A percentile compares a stretch with the other conserved stretches of the same genome.
Conservation (phyloP, 1,140 invertebrate species). For the Papilio xuthus region DNA sequence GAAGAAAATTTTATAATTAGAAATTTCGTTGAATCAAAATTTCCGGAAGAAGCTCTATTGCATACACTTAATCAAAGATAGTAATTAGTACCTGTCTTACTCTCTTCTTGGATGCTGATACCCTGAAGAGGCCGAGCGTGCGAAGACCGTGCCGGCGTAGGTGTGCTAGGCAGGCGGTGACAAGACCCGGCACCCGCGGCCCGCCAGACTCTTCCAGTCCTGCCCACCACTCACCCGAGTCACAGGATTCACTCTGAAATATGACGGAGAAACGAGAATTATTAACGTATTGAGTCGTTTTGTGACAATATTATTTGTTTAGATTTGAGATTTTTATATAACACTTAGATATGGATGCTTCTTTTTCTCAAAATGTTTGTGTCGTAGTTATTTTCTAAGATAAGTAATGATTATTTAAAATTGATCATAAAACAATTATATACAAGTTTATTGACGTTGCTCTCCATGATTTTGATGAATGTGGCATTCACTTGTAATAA, state of each 20-base stretch:
- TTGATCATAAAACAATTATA: conserved; percentile 1
- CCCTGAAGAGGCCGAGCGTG: conserved; percentile 94
- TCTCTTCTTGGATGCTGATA: conserved; percentile 94
- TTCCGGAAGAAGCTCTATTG: no score
- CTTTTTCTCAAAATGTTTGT: no score
- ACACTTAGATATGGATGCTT: no score
- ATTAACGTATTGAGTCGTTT: not conserved
- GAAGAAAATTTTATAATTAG: no score
- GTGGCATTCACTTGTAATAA: conserved; percentile 7
- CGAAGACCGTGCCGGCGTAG: conserved; percentile 90
- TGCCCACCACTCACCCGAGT: conserved; percentile 83
- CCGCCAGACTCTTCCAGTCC: conserved; percentile 67
- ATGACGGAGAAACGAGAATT: not conserved
- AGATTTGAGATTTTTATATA: no score
- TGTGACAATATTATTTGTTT: no score
- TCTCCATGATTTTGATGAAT: conserved; percentile 15
- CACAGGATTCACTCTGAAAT: conserved; percentile 86
- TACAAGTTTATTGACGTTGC: conserved; percentile 2
- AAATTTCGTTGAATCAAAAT: no score
- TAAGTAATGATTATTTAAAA: not conserved
- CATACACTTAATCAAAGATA: no score
- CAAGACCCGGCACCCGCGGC: conserved; percentile 86
- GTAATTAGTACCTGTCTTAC: conserved; percentile 88
- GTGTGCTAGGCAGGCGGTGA: conserved; percentile 90
- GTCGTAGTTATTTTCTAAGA: no score